Conservation (phyloP, 2,888 invertebrate genomes). For the Cylloceria caligata region DNA sequence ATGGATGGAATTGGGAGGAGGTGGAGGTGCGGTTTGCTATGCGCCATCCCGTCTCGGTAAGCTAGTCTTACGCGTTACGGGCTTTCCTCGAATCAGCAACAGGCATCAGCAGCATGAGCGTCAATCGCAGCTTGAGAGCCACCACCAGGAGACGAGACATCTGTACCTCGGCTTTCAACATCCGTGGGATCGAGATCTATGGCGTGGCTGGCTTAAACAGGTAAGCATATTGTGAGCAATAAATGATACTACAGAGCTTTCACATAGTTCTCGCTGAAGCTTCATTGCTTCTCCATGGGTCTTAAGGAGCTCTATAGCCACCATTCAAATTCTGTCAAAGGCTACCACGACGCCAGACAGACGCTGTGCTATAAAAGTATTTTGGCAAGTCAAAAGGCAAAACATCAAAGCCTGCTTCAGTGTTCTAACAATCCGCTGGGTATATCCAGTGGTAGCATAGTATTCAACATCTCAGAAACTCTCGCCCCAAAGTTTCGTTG, state of each 20-base stretch:
- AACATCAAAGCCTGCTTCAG: slow-evolving; percentile 49
- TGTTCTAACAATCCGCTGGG: neutral
- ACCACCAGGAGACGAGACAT: slow-evolving; percentile 84
- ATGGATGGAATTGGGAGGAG: slow-evolving; percentile 82
- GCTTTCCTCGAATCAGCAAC: slow-evolving; percentile 80
- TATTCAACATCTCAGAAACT: slow-evolving; percentile 32
- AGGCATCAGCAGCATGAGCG: slow-evolving; percentile 57
- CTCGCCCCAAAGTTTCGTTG: slow-evolving; percentile 36
- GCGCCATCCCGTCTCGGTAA: slow-evolving; percentile 83
- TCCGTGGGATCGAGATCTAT: slow-evolving; percentile 89
- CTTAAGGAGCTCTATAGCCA: neutral
- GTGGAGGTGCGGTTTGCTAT: slow-evolving; percentile 81
- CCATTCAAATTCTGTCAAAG: slow-evolving; percentile 2
- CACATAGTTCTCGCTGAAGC: neutral
- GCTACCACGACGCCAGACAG: slow-evolving; percentile 16
- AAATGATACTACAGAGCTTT: neutral
- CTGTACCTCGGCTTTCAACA: slow-evolving; percentile 89
- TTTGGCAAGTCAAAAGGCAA: slow-evolving; percentile 83
- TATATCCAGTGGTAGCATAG: neutral
- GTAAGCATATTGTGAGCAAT: slow-evolving; percentile 81
- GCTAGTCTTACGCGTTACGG: slow-evolving; percentile 84
- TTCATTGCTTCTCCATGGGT: slow-evolving; percentile 7
- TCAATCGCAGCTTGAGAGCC: slow-evolving; percentile 57
- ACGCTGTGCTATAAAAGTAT: neutral
- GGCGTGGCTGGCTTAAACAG: slow-evolving; percentile 88